Evolutionary conservation across 2,113 vertebrate genomes (phyloP).

Genomic region (Erpornis zantholeuca): DNA sequence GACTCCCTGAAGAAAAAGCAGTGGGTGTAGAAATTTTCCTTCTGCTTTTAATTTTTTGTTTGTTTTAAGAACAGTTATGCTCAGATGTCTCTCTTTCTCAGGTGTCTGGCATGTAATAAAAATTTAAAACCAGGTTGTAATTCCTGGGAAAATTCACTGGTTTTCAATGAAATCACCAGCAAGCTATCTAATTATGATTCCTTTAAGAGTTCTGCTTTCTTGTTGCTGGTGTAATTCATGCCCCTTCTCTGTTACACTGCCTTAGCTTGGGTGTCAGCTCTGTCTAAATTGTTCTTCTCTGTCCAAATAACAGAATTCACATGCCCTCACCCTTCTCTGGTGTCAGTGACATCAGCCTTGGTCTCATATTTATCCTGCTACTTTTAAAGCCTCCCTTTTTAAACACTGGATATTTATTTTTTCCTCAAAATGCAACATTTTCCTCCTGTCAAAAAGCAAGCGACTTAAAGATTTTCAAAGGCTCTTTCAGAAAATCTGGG

Average conservation of each 20-base stretch:
- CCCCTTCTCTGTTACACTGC: not conserved
- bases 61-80: not conserved
- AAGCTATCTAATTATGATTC: not conserved
- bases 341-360: not conserved
- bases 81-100: not conserved
- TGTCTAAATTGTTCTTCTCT: not conserved
- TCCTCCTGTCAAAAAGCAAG: conserved; percentile 19
- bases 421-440: not conserved
- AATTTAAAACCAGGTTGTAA: not conserved
- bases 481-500: conserved; percentile 61
- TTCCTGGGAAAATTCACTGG: not conserved
- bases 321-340: not conserved
- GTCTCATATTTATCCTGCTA: not conserved
- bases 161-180: not conserved
- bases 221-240: not conserved
- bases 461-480: conserved; percentile 66
- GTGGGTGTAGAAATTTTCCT: not conserved
- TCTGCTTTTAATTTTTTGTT: not conserved
- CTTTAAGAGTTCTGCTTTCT: not conserved
- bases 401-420: not conserved
- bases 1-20: not conserved
- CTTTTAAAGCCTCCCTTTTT: not conserved
- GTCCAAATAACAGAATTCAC: not conserved
- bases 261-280: not conserved
- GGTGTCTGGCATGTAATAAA: not conserved